Evolutionary conservation across 2,113 vertebrate species (phyloP), one percentile per base, ranked within the genome.

Genomic region (Misgurnus mizolepis): DNA sequence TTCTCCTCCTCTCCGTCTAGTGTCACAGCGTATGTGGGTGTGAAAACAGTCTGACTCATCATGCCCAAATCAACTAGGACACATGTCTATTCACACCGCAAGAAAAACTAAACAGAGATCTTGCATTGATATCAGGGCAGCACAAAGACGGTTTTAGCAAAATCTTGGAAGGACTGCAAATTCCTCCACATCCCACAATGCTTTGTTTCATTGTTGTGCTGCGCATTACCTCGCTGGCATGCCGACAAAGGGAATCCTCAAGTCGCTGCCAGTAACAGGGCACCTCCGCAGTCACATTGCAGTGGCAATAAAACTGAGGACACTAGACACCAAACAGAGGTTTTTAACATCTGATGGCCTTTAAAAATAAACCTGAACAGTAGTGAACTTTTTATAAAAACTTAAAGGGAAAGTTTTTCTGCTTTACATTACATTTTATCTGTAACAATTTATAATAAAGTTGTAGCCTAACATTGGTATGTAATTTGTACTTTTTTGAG

Each of bases 111-210:
- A 75, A 75, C 50, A 18, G 82, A 55, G 77, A 40, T 58, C 70
- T 75, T 75, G 66, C 79, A 56, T 41, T 70, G 56, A 43, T 66
- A 18, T 40, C 76, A 53, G 55, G 45, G 73, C 76, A 34, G n/a
- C 53, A 45, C 2, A 11, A 47, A 84, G 53, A 84, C 49, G 56
- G 70, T 60, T 83, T 56, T 80, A 67, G 71, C 27, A 66, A 68
- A 45, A 66, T 71, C 17, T 27, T 62, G 75, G 67, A 84, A 62
- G 7, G 45, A 65, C 5, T 65, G 39, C 49, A 53, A 60, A 84
- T 81, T 84, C 74, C 61, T 73, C 56, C 55, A 12, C 72, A 12
- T 73, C 82, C 79, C 74, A 81, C 79, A 45, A 78, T 18, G 74
- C 74, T 55, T 55, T 77, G 39, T 49, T 76, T 80, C 49, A 65